Percentiles rank a stretch among this genome's conserved stretches.
These are phyloP conservation scores for Crotalus tigris DNA, from an alignment of 2,113 vertebrate species.

Conservation along the genomic window DNA sequence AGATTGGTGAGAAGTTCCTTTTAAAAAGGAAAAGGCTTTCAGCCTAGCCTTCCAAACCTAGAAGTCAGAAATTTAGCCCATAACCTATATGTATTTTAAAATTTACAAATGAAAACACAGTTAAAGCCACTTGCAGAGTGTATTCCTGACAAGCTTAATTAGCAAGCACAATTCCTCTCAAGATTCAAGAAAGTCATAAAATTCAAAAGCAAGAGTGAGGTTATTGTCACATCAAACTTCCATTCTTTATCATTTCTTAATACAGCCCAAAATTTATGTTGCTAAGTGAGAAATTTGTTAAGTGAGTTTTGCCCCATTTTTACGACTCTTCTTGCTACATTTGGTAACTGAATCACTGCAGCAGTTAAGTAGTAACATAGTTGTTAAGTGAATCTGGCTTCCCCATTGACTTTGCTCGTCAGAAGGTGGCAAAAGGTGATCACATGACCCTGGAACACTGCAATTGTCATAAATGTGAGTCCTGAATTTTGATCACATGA, in stretches of 20 bases:
- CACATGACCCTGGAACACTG: too few relatives aligned
- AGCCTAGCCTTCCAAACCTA: background rate
- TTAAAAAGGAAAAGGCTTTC: background rate
- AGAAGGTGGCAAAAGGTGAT: too few relatives aligned
- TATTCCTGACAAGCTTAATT: background rate
- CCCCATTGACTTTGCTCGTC: too few relatives aligned
- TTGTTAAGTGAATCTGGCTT: too few relatives aligned
- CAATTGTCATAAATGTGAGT: too few relatives aligned
- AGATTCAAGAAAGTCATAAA: background rate
- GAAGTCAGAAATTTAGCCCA: background rate
- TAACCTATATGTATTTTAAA: background rate
- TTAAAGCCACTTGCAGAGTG: slow-evolving; percentile 4
- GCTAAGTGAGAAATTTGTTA: too few relatives aligned
- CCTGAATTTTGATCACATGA: background rate
- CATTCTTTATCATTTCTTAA: background rate
- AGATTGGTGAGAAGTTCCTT: background rate
- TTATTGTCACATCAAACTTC: background rate
- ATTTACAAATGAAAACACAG: background rate
- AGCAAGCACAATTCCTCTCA: background rate
- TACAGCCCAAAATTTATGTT: too few relatives aligned
- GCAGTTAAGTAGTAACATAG: too few relatives aligned
- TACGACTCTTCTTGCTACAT: too few relatives aligned
- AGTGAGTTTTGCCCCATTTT: too few relatives aligned
- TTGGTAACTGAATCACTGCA: too few relatives aligned
- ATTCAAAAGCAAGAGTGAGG: slow-evolving; percentile 4